phyloP scores from a whole-genome alignment of 2,888 invertebrate genomes.

The Epinotia nisella region DNA sequence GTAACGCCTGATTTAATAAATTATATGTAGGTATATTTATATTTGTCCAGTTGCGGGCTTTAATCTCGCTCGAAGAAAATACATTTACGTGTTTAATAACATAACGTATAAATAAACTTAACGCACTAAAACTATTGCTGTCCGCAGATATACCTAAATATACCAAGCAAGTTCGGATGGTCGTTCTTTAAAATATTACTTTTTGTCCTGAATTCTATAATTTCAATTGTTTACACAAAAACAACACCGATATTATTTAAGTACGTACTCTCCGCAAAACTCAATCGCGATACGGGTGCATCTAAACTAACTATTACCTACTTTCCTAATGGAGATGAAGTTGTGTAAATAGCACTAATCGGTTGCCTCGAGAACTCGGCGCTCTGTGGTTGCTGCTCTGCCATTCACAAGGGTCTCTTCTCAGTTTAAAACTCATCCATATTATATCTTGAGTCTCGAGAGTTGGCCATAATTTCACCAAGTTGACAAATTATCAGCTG shows the following conservation, averaged over 20 bases:
- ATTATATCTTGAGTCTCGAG: background rate
- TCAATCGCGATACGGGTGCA: constrained; percentile 4
- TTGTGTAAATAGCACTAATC: constrained; percentile 23
- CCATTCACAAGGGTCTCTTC: background rate
- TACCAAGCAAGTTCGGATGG: too few relatives aligned
- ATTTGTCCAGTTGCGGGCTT: too few relatives aligned
- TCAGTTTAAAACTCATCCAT: background rate
- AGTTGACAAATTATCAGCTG: too few relatives aligned
- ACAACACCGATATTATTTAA: background rate
- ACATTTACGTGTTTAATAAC: too few relatives aligned
- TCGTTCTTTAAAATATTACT: background rate
- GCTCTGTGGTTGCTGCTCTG: constrained; percentile 4
- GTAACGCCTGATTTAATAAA: too few relatives aligned
- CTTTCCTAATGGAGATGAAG: constrained; percentile 17
- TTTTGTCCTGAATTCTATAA: background rate
- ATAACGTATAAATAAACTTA: too few relatives aligned
- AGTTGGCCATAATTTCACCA: too few relatives aligned
- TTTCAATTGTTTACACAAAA: background rate
- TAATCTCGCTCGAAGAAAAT: too few relatives aligned
- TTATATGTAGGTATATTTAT: too few relatives aligned
- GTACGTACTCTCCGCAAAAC: background rate
- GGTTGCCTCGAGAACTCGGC: constrained; percentile 2
- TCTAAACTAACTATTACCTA: constrained; percentile 14
- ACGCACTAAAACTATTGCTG: too few relatives aligned
- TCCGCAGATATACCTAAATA: too few relatives aligned